phyloP scores from a whole-genome alignment of 1,140 invertebrate species.

The Drosophila arawakana region DNA sequence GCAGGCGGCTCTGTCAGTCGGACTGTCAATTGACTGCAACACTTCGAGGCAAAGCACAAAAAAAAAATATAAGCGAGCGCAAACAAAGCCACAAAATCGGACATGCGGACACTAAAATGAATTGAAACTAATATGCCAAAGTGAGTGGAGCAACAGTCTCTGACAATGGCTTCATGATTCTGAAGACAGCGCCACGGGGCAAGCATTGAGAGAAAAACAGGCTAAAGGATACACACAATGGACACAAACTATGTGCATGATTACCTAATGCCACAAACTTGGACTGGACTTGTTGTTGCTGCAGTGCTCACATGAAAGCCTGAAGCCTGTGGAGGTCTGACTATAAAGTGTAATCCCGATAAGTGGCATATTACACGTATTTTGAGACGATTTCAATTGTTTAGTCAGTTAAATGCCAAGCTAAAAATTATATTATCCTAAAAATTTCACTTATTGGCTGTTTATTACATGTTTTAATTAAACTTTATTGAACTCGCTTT shows the following conservation, averaged over 20 bases:
- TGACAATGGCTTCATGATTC: conserved; percentile 77
- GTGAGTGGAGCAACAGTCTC: conserved; percentile 66
- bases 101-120: conserved; percentile 77
- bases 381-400: neutral
- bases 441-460: no score
- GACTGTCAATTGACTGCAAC: conserved; percentile 80
- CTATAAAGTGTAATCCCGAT: neutral
- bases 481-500: no score
- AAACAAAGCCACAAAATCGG: conserved; percentile 77
- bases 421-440: no score
- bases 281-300: neutral
- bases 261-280: conserved; percentile 64
- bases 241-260: conserved; percentile 48
- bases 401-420: neutral
- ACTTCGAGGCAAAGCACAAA: conserved; percentile 58
- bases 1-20: conserved; percentile 76
- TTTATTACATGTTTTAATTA: no score
- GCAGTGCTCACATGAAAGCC: neutral
- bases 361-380: neutral
- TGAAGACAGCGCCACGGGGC: conserved; percentile 57
- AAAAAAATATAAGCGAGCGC: conserved; percentile 40
- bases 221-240: conserved; percentile 70
- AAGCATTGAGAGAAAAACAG: conserved; percentile 32
- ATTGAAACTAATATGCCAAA: conserved; percentile 83
- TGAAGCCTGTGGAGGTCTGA: neutral